Evolutionary conservation across 2,113 vertebrate genomes (phyloP).

Genomic region (Calonectris borealis): DNA sequence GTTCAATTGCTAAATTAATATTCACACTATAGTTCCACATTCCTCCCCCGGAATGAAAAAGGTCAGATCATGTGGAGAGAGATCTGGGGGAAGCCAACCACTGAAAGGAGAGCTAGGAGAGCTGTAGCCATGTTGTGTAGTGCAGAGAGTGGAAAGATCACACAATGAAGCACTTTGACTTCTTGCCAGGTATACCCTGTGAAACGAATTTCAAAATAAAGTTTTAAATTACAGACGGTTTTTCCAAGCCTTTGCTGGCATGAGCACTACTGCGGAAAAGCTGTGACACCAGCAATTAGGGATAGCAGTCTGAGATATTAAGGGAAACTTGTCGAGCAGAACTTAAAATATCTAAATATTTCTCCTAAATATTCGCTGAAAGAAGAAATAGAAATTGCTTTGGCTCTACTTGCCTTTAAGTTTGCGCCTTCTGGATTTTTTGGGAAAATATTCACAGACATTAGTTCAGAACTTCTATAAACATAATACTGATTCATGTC

Average conservation of each 20-base stretch:
- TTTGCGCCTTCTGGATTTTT: slow-evolving; percentile 50
- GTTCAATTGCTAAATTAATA: slow-evolving; percentile 35
- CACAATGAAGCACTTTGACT: slow-evolving; percentile 43
- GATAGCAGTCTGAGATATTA: slow-evolving; percentile 10
- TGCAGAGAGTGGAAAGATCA: slow-evolving; percentile 15
- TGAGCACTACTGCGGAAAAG: neutral
- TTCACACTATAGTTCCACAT: neutral
- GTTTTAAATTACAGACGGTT: slow-evolving; percentile 13
- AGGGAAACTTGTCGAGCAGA: slow-evolving; percentile 16
- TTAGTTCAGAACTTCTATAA: slow-evolving; percentile 38
- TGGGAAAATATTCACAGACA: neutral
- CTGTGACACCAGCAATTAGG: slow-evolving; percentile 29
- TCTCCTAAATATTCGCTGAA: slow-evolving; percentile 6
- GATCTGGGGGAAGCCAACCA: neutral
- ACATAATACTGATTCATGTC: slow-evolving; percentile 18
- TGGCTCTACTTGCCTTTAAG: slow-evolving; percentile 18
- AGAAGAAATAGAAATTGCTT: slow-evolving; percentile 17
- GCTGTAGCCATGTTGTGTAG: neutral
- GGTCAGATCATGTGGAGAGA: neutral
- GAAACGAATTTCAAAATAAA: slow-evolving; percentile 51
- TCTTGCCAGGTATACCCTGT: slow-evolving; percentile 43
- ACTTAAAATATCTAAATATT: slow-evolving; percentile 45
- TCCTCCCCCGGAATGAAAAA: neutral
- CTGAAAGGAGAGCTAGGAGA: neutral
- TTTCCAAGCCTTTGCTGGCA: slow-evolving; percentile 27